phyloP scores from a whole-genome alignment of 2,888 invertebrate species.

The Ceraclea dissimilis region DNA sequence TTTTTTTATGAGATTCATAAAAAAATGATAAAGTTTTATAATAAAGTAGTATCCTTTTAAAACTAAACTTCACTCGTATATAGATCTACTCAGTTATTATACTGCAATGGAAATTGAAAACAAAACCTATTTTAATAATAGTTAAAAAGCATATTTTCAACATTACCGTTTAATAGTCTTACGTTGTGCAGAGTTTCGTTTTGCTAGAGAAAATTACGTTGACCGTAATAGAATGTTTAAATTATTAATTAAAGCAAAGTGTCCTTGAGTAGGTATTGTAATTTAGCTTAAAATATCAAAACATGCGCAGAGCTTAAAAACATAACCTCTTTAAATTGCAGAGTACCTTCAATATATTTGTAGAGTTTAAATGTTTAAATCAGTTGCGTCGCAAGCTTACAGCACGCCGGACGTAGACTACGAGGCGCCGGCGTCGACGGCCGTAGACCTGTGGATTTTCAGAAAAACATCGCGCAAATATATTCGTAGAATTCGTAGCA shows the following conservation, averaged over 20 bases:
- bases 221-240: background rate
- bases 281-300: background rate
- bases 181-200: too few relatives aligned
- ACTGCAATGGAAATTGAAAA: too few relatives aligned
- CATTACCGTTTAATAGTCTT: too few relatives aligned
- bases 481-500: too few relatives aligned
- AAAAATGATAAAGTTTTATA: too few relatives aligned
- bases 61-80: too few relatives aligned
- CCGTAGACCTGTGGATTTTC: background rate
- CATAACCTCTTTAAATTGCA: background rate
- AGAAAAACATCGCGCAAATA: background rate
- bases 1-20: too few relatives aligned
- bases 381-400: constrained; percentile 17
- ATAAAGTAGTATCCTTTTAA: too few relatives aligned
- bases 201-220: too few relatives aligned
- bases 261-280: background rate
- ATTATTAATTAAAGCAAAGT: background rate
- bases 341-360: background rate
- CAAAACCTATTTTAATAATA: too few relatives aligned
- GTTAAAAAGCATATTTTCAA: too few relatives aligned
- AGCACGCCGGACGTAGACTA: constrained; percentile 5
- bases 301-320: background rate
- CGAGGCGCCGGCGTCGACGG: background rate
- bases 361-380: constrained; percentile 7
- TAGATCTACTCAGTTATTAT: too few relatives aligned